Base-by-base conservation (phyloP, 2,797 vertebrate genomes). In the Gymnoscopelus microlampas region DNA sequence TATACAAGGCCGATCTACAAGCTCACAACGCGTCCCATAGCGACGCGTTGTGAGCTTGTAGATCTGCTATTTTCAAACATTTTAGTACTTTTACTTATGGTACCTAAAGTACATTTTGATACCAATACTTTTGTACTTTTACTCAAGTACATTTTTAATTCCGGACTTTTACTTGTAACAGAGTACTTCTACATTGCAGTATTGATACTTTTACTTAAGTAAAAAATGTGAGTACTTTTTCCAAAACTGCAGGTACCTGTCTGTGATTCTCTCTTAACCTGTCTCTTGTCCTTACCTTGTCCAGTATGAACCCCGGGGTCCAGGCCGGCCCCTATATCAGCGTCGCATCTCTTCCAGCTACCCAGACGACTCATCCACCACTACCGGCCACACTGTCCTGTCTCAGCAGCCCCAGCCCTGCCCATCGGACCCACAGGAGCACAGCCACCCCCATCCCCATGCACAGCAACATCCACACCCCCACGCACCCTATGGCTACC, bases 321-420 rank as follows among this genome's bases (percentile, higher is more conserved):
- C 98, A 13, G 98, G 98, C 73, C 95, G 97, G 97, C 98, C 98
- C 56, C 96, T 99, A 82, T 99, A 99, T 95, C 98, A 99, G 94
- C 96, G 97, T 85, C 95, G 97, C 90, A 99, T 98, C 92, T 99
- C 97, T 67, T 96, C 96, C 83, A 97, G 94, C 92, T 96, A 96
- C 92, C 95, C 93, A 39, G 92, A 93, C 68, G 97, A 98, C 87
- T 87, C 95, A 62, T 96, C 95, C 91, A 92, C 95, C 89, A 96
- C 97, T 93, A 92, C 91, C 80, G 88, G 94, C 89, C 96, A 94
- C 93, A 94, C 94, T 29, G 87, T 91, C 80, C 91, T 95, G 80
- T 90, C 93, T 88, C 96, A 95, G 89, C 95, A 96, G 72, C 44
- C 88, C 66, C 89, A 87, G 68, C 78, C 87, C 66, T 89, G 89